These are phyloP conservation scores for Ibycter americanus DNA, from an alignment of 2,797 vertebrate species.

Conservation along the genomic window DNA sequence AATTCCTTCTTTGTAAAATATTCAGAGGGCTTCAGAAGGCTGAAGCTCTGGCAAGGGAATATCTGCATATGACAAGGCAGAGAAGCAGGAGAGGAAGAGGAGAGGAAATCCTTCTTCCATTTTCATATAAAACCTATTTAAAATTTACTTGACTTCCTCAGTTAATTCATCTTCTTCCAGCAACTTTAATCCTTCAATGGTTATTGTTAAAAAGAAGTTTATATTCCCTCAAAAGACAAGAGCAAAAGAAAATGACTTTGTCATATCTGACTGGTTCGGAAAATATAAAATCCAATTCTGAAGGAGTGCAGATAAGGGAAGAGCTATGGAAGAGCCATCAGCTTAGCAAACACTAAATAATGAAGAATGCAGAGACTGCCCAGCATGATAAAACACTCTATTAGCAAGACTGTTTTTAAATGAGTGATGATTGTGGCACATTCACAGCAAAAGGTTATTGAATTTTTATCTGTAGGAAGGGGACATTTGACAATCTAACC, in stretches of 20 bases:
- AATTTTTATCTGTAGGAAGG: slow-evolving; percentile 89
- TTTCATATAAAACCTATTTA: background rate
- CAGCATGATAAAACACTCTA: slow-evolving; percentile 90
- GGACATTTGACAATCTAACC: slow-evolving; percentile 68
- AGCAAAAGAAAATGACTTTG: slow-evolving; percentile 88
- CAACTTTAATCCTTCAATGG: slow-evolving; percentile 74
- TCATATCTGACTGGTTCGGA: slow-evolving; percentile 90
- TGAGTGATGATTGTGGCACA: slow-evolving; percentile 95
- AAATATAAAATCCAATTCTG: slow-evolving; percentile 98
- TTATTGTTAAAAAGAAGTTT: slow-evolving; percentile 74
- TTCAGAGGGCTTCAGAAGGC: slow-evolving; percentile 5
- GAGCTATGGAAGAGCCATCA: slow-evolving; percentile 80
- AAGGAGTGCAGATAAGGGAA: slow-evolving; percentile 87
- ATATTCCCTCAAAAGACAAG: slow-evolving; percentile 81
- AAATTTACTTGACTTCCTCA: background rate
- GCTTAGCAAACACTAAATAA: slow-evolving; percentile 98
- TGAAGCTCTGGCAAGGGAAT: background rate
- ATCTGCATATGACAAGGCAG: background rate
- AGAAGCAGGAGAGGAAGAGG: background rate
- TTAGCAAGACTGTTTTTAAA: slow-evolving; percentile 86
- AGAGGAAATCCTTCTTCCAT: background rate
- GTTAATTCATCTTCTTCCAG: slow-evolving; percentile 49
- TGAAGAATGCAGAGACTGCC: slow-evolving; percentile 90
- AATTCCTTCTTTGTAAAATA: background rate
- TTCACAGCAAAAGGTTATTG: slow-evolving; percentile 84